phyloP scores from a whole-genome alignment of 2,113 vertebrate genomes.

The Sander lucioperca region DNA sequence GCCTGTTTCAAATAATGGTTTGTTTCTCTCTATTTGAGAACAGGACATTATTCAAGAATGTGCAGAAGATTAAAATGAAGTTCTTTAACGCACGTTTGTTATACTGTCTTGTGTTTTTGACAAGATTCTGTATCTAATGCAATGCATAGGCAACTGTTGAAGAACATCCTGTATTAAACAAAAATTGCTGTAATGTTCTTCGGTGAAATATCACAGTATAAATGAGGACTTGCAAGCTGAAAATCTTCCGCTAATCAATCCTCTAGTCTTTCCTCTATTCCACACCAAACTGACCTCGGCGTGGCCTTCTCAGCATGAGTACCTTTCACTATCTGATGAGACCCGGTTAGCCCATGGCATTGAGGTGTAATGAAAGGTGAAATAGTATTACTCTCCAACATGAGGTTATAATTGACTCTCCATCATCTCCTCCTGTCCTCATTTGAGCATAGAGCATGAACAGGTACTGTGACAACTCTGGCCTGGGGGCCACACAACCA shows the following conservation, averaged over 20 bases:
- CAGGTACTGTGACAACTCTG: slow-evolving; percentile 70
- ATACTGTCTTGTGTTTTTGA: not conserved
- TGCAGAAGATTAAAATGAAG: not conserved
- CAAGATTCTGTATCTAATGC: not conserved
- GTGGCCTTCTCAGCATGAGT: slow-evolving; percentile 50
- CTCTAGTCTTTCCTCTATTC: slow-evolving; percentile 19
- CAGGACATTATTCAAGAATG: not conserved
- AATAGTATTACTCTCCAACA: slow-evolving; percentile 72
- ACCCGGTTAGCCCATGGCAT: slow-evolving; percentile 72
- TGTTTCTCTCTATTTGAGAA: not conserved
- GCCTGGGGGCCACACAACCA: slow-evolving; percentile 53
- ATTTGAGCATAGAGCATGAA: slow-evolving; percentile 73
- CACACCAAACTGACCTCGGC: slow-evolving; percentile 40
- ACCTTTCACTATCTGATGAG: slow-evolving; percentile 71
- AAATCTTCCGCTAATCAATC: slow-evolving; percentile 31
- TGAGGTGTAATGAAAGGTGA: slow-evolving; percentile 80
- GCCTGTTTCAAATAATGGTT: not conserved
- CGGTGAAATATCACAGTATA: not conserved
- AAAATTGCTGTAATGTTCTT: not conserved
- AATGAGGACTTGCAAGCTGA: not conserved
- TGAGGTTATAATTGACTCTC: slow-evolving; percentile 78
- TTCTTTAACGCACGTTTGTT: not conserved
- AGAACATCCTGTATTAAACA: not conserved
- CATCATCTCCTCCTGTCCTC: slow-evolving; percentile 74
- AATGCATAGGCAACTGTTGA: not conserved